These are phyloP conservation scores for Drosophila cardini DNA, from an alignment of 1,140 invertebrate genomes.

Conservation along the genomic window DNA sequence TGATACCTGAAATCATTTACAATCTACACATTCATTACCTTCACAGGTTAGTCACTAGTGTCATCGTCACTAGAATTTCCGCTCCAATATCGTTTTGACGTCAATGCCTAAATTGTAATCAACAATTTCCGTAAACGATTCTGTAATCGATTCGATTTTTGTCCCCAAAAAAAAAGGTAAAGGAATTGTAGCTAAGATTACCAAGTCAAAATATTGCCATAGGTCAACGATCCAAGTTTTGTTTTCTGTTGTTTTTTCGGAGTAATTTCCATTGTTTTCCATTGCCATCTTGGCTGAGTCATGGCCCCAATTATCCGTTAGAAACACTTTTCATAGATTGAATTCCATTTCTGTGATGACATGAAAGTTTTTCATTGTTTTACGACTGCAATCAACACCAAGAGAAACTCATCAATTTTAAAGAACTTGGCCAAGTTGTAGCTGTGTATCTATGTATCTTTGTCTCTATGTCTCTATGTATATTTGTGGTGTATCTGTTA, in stretches of 20 bases:
- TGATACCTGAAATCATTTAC: conserved; percentile 11
- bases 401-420: conserved; percentile 32
- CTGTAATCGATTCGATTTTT: conserved; percentile 1
- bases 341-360: conserved; percentile 4
- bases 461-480: conserved; percentile 1
- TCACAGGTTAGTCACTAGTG: conserved; percentile 35
- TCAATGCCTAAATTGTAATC: conserved; percentile 56
- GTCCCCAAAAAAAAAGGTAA: too few species aligned
- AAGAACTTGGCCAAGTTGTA: conserved; percentile 28
- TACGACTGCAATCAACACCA: conserved; percentile 57
- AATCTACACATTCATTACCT: conserved; percentile 26
- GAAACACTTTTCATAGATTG: not conserved
- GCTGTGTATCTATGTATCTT: conserved; percentile 20
- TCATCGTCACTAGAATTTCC: conserved; percentile 47
- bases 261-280: conserved; percentile 1
- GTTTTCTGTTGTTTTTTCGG: too few species aligned
- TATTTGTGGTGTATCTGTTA: conserved; percentile 19
- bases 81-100: conserved; percentile 49
- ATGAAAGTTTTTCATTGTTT: conserved; percentile 34
- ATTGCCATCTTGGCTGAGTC: conserved; percentile 33
- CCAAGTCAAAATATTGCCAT: conserved; percentile 56
- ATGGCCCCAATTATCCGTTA: conserved; percentile 2
- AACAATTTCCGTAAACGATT: conserved; percentile 26
- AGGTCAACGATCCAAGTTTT: conserved; percentile 45
- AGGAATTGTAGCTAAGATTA: conserved; percentile 26